phyloP scores from a whole-genome alignment of 1,140 invertebrate species.

The Zaprionus ornatus region DNA sequence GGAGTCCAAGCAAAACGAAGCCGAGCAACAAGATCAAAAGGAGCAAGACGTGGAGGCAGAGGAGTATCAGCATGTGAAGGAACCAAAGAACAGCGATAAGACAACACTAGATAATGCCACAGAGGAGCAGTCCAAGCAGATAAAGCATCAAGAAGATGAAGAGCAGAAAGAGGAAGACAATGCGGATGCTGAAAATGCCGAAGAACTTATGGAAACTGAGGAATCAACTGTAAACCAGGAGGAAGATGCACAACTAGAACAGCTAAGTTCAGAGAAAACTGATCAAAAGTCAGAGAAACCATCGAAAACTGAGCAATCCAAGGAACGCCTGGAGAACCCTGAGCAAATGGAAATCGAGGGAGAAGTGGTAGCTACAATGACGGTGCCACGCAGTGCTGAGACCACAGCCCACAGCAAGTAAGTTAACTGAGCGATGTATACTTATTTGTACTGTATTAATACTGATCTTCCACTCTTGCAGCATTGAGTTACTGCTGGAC shows the following conservation, averaged over 20 bases:
- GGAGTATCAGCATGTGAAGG: constrained; percentile 93
- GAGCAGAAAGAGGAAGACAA: constrained; percentile 86
- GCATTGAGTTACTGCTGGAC: constrained; percentile 72
- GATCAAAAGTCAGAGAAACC: constrained; percentile 85
- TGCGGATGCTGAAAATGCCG: constrained; percentile 85
- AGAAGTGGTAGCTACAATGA: constrained; percentile 88
- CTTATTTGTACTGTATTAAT: neutral
- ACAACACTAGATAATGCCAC: constrained; percentile 89
- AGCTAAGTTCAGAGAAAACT: constrained; percentile 85
- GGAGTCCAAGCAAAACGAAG: constrained; percentile 84
- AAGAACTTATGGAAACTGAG: constrained; percentile 73
- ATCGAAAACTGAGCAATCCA: constrained; percentile 84
- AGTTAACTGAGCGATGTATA: constrained; percentile 25
- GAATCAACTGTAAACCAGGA: constrained; percentile 58
- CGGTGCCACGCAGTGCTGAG: constrained; percentile 88
- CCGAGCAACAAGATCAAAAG: constrained; percentile 82
- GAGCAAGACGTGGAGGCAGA: constrained; percentile 84
- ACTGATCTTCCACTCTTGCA: constrained; percentile 11
- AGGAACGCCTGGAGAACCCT: constrained; percentile 77
- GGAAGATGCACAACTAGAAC: constrained; percentile 84
- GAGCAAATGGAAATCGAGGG: constrained; percentile 89
- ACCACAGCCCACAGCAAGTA: constrained; percentile 87
- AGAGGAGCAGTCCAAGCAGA: constrained; percentile 92
- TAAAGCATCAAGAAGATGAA: constrained; percentile 86
- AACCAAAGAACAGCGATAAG: constrained; percentile 88